A percentile compares a stretch with the other conserved stretches of the same genome.
Evolutionary conservation across 1,140 invertebrate genomes (phyloP).

Genomic region (Medauroidea extradentata): DNA sequence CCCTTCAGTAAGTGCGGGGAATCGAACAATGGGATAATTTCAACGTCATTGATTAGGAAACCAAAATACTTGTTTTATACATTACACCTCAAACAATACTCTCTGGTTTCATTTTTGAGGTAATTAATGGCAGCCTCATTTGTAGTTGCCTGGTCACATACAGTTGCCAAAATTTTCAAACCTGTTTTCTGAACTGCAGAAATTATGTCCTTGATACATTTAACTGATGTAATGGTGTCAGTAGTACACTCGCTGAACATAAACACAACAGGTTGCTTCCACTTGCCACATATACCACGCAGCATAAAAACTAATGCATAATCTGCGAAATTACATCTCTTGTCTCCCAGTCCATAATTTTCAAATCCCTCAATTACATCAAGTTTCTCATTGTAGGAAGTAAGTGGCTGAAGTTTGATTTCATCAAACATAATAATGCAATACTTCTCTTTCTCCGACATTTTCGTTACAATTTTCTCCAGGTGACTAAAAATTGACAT

Average conservation of each 20-base stretch:
- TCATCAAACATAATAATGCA: slow-evolving; percentile 18
- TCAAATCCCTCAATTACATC: slow-evolving; percentile 23
- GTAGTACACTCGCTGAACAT: background rate
- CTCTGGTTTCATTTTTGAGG: no score
- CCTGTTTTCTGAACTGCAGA: background rate
- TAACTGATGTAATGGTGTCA: no score
- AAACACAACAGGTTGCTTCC: slow-evolving; percentile 23
- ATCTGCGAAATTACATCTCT: slow-evolving; percentile 16
- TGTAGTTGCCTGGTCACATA: slow-evolving; percentile 12
- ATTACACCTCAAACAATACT: no score
- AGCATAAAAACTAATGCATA: slow-evolving; percentile 27
- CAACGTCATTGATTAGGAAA: slow-evolving; percentile 10
- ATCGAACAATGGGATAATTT: slow-evolving; percentile 13
- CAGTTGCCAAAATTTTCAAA: slow-evolving; percentile 8
- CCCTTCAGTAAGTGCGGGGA: slow-evolving; percentile 16
- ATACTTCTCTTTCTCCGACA: background rate
- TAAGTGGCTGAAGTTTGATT: slow-evolving; percentile 4
- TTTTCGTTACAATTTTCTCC: slow-evolving; percentile 2
- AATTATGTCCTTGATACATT: slow-evolving; percentile 12
- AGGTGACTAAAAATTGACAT: slow-evolving; percentile 13
- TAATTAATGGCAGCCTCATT: slow-evolving; percentile 8
- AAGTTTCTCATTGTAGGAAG: slow-evolving; percentile 12
- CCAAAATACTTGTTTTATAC: background rate
- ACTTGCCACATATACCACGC: slow-evolving; percentile 14
- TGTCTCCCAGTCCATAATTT: slow-evolving; percentile 16